These are phyloP conservation scores for Cyclargus thomasi DNA, from an alignment of 1,140 invertebrate species.

Conservation along the genomic window DNA sequence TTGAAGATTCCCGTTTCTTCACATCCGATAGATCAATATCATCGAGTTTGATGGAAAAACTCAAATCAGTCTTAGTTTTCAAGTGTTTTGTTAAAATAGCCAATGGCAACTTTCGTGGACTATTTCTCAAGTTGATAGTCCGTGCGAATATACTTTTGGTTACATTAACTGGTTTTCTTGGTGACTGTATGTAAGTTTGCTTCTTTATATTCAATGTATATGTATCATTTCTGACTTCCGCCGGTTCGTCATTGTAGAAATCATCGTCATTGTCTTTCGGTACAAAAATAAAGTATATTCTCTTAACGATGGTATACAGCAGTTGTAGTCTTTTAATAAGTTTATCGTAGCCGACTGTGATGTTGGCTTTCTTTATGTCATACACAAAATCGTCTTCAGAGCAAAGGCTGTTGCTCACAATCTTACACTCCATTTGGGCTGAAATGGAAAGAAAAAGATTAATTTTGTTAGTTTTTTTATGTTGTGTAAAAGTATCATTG, in stretches of 20 bases:
- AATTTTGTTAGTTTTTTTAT: too few species aligned
- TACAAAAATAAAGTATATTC: conserved; percentile 45
- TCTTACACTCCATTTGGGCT: conserved; percentile 66
- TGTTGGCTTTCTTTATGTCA: conserved; percentile 36
- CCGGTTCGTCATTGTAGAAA: conserved; percentile 39
- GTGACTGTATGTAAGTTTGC: conserved; percentile 41
- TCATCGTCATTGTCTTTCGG: conserved; percentile 52
- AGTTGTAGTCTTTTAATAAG: conserved; percentile 62
- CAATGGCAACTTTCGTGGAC: conserved; percentile 45
- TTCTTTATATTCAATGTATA: conserved; percentile 43
- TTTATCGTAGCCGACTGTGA: conserved; percentile 41
- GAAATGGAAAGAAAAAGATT: conserved; percentile 30
- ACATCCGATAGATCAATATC: conserved; percentile 38
- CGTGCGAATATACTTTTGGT: conserved; percentile 53
- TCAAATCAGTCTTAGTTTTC: conserved; percentile 41
- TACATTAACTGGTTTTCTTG: conserved; percentile 35
- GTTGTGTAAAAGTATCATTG: too few species aligned
- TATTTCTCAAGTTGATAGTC: conserved; percentile 40
- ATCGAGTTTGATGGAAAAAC: conserved; percentile 57
- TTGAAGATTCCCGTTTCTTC: conserved; percentile 33
- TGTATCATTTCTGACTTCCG: conserved; percentile 36
- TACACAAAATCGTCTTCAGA: conserved; percentile 40
- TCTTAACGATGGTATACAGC: conserved; percentile 55
- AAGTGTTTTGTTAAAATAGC: conserved; percentile 47
- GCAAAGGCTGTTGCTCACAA: conserved; percentile 52